A percentile compares a stretch with the other conserved stretches of the same genome.
Evolutionary conservation across 2,888 invertebrate species (phyloP).

Genomic region (Hipparchia semele): DNA sequence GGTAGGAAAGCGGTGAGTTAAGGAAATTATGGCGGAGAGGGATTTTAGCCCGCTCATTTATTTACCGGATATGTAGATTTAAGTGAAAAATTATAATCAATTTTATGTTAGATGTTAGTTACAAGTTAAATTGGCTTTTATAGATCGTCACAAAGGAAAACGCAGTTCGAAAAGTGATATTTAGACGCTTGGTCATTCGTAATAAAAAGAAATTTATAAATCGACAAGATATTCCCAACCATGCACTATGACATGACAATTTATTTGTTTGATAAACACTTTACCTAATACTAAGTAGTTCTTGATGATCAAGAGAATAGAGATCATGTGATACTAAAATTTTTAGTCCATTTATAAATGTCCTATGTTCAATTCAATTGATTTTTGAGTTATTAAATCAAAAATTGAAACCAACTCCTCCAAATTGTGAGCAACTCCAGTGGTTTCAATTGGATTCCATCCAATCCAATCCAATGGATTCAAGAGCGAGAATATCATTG

Average conservation of each 20-base stretch:
- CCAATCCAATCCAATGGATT: no score
- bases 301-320: no score
- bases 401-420: background rate
- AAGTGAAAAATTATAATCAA: slow-evolving; percentile 77
- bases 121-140: slow-evolving; percentile 41
- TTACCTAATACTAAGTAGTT: no score
- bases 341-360: background rate
- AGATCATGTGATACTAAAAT: background rate
- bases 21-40: slow-evolving; percentile 83
- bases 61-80: slow-evolving; percentile 61
- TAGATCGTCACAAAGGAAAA: slow-evolving; percentile 26
- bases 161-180: slow-evolving; percentile 25
- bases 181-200: slow-evolving; percentile 31
- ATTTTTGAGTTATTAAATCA: background rate
- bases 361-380: background rate
- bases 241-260: background rate
- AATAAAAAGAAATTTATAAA: slow-evolving; percentile 18
- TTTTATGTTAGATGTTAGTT: slow-evolving; percentile 70
- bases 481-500: background rate
- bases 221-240: slow-evolving; percentile 13
- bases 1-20: slow-evolving; percentile 81
- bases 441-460: background rate
- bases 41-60: slow-evolving; percentile 78
- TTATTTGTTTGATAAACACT: no score
- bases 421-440: background rate